Conservation (phyloP, 2,113 vertebrate species). For the Mus spicilegus region DNA sequence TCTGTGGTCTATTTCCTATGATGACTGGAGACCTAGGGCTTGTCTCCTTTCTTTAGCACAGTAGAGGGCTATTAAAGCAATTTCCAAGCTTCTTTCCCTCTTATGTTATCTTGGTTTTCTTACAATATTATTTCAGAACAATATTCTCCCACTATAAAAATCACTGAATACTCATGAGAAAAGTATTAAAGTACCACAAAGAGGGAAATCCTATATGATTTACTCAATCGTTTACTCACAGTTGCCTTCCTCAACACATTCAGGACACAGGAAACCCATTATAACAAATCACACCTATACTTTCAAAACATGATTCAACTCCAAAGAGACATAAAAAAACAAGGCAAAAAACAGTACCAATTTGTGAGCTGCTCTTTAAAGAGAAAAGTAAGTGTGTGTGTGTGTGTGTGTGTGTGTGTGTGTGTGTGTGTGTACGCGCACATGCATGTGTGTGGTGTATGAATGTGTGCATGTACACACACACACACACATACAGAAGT, state of each 20-base stretch:
- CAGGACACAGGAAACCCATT: not conserved
- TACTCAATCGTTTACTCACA: not conserved
- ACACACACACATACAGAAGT: not conserved
- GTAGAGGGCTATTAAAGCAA: not conserved
- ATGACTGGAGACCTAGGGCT: too few species aligned
- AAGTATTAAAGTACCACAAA: not conserved
- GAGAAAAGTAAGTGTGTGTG: not conserved
- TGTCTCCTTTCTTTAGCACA: not conserved
- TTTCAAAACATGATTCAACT: not conserved
- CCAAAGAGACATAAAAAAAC: not conserved
- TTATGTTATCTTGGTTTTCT: not conserved
- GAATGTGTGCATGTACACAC: not conserved
- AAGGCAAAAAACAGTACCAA: slow-evolving; percentile 1
- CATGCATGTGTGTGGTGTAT: not conserved
- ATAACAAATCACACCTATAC: not conserved
- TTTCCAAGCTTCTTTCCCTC: not conserved
- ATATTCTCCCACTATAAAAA: not conserved
- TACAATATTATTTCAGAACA: not conserved
- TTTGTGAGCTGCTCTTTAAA: not conserved
- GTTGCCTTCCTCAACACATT: not conserved
- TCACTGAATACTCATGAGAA: not conserved
- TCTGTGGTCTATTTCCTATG: too few species aligned
- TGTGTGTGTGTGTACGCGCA: not conserved
- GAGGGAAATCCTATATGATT: not conserved
- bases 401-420: not conserved